phyloP scores from a whole-genome alignment of 35 echinoderm and acorn worm genomes.

The Ptychodera flava region DNA sequence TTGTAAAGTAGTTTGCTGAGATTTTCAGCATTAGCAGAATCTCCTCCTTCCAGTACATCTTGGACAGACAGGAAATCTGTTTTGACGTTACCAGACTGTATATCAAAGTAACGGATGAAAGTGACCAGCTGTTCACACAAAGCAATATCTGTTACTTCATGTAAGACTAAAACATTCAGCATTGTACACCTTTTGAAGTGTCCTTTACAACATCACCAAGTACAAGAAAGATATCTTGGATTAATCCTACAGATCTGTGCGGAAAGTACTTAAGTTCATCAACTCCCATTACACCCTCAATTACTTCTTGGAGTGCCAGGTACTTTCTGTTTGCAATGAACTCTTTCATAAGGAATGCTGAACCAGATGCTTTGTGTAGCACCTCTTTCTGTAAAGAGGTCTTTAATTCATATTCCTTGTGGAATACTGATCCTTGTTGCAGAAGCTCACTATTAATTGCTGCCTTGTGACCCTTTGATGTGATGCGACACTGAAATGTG shows the following conservation, averaged over 20 bases:
- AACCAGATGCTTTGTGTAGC: background rate
- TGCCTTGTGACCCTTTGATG: background rate
- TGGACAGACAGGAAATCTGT: background rate
- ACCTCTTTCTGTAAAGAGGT: background rate
- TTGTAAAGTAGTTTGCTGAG: background rate
- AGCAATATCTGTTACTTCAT: background rate
- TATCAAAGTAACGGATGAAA: background rate
- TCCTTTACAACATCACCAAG: background rate
- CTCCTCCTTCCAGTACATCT: background rate
- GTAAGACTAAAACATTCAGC: background rate
- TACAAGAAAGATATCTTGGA: background rate
- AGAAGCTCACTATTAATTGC: background rate
- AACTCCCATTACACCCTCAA: background rate
- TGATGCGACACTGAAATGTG: background rate
- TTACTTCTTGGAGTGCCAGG: background rate
- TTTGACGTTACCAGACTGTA: background rate
- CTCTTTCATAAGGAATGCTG: background rate
- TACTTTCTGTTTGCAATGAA: background rate
- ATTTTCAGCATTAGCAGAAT: background rate
- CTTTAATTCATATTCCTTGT: background rate
- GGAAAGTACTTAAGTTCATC: background rate
- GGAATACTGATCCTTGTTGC: background rate
- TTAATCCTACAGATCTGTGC: background rate
- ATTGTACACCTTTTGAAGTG: background rate
- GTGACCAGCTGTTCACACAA: background rate